Conservation (phyloP, 2,113 vertebrate genomes). For the Melanerpes aurifrons region DNA sequence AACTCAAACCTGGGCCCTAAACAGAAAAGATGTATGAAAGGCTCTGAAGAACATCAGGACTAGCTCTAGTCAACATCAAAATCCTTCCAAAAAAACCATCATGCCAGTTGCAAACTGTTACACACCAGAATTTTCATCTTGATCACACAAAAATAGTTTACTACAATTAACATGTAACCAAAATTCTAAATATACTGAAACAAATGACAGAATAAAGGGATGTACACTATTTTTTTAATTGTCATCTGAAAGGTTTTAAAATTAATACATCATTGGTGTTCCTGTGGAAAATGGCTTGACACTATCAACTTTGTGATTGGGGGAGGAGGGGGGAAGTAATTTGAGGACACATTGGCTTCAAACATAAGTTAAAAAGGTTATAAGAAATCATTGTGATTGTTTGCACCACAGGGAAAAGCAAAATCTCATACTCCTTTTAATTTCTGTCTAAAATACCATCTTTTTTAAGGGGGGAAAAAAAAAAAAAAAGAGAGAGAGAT, state of each 20-base stretch:
- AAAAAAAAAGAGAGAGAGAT: background rate
- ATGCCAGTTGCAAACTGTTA: background rate
- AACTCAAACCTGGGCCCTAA: background rate
- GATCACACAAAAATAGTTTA: background rate
- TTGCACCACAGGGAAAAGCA: background rate
- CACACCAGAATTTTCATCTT: background rate
- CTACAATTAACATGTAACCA: background rate
- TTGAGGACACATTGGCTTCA: background rate
- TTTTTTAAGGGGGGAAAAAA: background rate
- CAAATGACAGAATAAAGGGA: background rate
- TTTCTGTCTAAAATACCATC: background rate
- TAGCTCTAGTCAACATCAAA: background rate
- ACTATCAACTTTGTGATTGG: background rate
- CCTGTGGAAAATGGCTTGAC: background rate
- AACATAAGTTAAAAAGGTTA: background rate
- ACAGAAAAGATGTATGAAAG: background rate
- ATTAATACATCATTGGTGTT: background rate
- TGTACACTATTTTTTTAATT: background rate
- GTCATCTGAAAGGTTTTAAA: background rate
- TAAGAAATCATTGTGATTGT: background rate
- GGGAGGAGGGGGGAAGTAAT: background rate
- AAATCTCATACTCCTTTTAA: background rate
- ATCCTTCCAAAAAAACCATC: background rate
- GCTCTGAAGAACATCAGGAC: background rate
- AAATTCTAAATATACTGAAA: background rate